phyloP scores from a whole-genome alignment of 2,888 invertebrate genomes.

The Gnatocerus cornutus region DNA sequence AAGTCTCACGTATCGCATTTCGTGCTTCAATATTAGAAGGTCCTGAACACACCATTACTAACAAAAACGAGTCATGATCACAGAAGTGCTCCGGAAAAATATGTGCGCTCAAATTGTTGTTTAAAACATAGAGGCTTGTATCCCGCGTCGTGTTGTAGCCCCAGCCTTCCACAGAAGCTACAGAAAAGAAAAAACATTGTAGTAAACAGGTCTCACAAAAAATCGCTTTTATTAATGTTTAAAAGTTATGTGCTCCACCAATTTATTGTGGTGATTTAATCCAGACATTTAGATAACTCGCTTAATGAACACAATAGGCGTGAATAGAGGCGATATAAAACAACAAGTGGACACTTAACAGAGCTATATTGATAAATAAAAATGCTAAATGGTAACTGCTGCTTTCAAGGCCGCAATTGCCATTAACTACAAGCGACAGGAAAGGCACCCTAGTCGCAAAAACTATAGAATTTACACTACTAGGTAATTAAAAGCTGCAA shows the following conservation, averaged over 20 bases:
- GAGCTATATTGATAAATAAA: background rate
- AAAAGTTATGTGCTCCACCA: background rate
- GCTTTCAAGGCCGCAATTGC: background rate
- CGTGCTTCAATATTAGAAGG: slow-evolving; percentile 80
- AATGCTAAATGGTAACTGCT: background rate
- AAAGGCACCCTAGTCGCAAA: background rate
- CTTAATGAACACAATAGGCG: too few relatives aligned
- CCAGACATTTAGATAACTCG: too few relatives aligned
- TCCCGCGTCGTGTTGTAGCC: slow-evolving; percentile 83
- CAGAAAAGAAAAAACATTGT: slow-evolving; percentile 41
- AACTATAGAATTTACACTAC: background rate
- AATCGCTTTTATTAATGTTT: background rate
- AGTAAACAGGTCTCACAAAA: background rate
- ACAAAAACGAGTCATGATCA: slow-evolving; percentile 71
- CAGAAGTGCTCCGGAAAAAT: slow-evolving; percentile 60
- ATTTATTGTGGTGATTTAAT: too few relatives aligned
- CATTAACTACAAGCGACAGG: background rate
- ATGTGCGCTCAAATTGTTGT: slow-evolving; percentile 54
- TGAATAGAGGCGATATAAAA: too few relatives aligned
- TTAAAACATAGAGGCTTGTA: slow-evolving; percentile 79
- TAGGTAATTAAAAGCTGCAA: slow-evolving; percentile 27
- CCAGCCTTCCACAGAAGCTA: slow-evolving; percentile 78
- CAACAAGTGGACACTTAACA: background rate
- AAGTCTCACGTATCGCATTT: slow-evolving; percentile 80
- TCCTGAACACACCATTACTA: slow-evolving; percentile 85